Evolutionary conservation across 2,888 invertebrate species (phyloP), one percentile per base, ranked within the genome.

Genomic region (Rapana venosa): DNA sequence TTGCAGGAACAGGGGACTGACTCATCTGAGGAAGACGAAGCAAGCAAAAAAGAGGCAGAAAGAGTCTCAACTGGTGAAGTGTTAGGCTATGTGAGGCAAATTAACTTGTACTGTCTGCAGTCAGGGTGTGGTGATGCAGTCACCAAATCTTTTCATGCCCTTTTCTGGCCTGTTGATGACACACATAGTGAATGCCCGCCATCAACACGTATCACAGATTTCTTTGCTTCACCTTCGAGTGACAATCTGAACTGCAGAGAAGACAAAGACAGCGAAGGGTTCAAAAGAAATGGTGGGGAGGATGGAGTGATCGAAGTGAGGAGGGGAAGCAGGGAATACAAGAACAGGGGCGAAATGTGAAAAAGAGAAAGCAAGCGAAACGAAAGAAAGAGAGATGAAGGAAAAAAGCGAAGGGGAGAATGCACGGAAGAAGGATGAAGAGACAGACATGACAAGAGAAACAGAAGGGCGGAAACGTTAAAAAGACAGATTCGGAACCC

Each of bases 381-480:
- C 77, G 22, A 79, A 79, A 79, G 79, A 79, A 79, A 79, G 79
- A 32, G 79, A 32, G 79, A 79, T 79, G 79, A 79, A 79, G 79
- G 22, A n/a, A 35, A 79, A 79, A 79, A 32, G 32, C 0, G 58
- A 56, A 30, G n/a, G 79, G 79, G 17, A 35, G 79, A 79, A 79
- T 79, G 79, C 79, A 32, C 32, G 77, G 79, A 79, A 79, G 32
- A 79, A 79, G 79, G 79, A 79, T 32, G 79, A 79, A 79, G 79
- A 79, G 79, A 79, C 79, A 79, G 79, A 79, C 30, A 79, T 17
- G 79, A 79, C 32, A 79, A 79, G 79, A 79, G 79, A 79, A 79
- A 79, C 79, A 79, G 79, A 79, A 79, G 79, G 79, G 79, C 79
- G 79, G 79, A 79, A 79, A 79, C 47, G 79, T n/a, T 32, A 79